Percentiles rank a stretch among this genome's conserved stretches.
These are phyloP conservation scores for Tiliqua scincoides DNA, from an alignment of 2,113 vertebrate genomes.

Conservation along the genomic window DNA sequence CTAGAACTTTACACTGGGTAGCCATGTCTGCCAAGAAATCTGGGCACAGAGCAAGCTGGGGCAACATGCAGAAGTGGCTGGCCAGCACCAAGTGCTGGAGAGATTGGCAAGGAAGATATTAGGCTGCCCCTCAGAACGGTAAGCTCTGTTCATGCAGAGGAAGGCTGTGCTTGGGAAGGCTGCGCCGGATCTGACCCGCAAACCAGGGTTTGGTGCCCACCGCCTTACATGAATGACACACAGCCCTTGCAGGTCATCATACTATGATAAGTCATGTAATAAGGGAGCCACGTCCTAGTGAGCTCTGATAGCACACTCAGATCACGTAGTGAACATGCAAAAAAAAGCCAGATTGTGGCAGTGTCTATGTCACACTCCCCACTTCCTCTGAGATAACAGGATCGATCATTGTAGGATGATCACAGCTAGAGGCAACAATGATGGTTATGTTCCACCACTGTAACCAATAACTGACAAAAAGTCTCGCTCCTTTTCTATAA, in stretches of 20 bases:
- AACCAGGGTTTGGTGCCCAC: no score
- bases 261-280: not conserved
- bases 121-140: no score
- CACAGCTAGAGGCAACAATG: not conserved
- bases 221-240: not conserved
- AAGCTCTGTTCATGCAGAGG: no score
- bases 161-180: no score
- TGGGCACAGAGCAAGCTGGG: no score
- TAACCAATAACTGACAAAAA: not conserved
- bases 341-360: not conserved
- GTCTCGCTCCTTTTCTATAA: not conserved
- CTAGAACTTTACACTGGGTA: no score
- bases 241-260: not conserved
- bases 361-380: not conserved
- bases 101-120: no score
- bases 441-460: not conserved
- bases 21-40: no score
- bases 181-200: no score
- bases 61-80: no score
- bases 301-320: no score
- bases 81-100: no score
- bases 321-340: not conserved
- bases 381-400: not conserved
- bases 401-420: not conserved
- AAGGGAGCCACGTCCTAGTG: not conserved